Evolutionary conservation across 1,140 invertebrate genomes (phyloP), one percentile per base, ranked within the genome.

Genomic region (Idris sp.): DNA sequence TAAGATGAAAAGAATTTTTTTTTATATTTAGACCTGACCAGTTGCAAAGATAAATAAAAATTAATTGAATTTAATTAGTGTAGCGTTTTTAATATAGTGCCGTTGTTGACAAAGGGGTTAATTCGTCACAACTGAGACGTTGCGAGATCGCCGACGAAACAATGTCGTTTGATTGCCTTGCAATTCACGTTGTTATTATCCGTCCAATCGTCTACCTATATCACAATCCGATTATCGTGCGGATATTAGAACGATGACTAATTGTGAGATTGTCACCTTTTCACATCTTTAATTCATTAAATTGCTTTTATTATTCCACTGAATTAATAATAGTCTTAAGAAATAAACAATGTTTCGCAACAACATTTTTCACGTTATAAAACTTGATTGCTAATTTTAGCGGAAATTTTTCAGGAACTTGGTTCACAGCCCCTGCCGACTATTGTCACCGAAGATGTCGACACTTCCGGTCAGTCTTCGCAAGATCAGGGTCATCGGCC

Each of bases 391-490:
- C 6, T 22, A 22, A 22, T 22, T 22, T 22, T 4, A 22, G 2
- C 6, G 19, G 6, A 4, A 14, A 14, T 30, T 59, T 84, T 83
- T 25, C 81, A 92, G 91, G 90, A 91, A 84, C 87, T 91, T 61
- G 90, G 90, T 7, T 91, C 91, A 1, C 90, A 92, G 77, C 90
- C 91, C 9, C 79, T 92, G 43, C 90, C 91, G 4, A 89, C 87
- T 18, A 88, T 87, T 36, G 85, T 86, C 14, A 86, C 87, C 5
- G 89, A 90, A 76, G 87, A 88, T 79, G 64, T 77, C 3, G 84
- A 86, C 30, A 78, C 78, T 36, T 78, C 81, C 11, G 72, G 68
- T 35, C 80, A 84, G 3, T 79, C 68, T 8, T 80, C 79, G 4
- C 80, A 85, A 26, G 83, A 84, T 38, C 82, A 83, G 48, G 77